Evolutionary conservation across 2,888 invertebrate genomes (phyloP).

Genomic region (Trimorus sp.): DNA sequence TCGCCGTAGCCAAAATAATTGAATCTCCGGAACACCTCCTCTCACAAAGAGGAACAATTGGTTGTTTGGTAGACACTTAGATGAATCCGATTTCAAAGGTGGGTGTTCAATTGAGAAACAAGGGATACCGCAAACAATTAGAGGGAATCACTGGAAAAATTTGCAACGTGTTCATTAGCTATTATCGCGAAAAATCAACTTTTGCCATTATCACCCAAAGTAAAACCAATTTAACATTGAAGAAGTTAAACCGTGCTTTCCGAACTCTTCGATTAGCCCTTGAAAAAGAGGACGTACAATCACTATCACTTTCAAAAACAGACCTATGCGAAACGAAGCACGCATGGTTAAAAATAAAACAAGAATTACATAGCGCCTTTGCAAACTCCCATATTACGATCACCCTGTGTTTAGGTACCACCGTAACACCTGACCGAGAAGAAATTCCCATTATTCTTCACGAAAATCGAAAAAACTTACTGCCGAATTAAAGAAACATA

Average conservation of each 20-base stretch:
- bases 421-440: background rate
- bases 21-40: background rate
- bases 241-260: background rate
- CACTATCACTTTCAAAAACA: background rate
- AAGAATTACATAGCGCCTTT: background rate
- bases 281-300: background rate
- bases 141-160: background rate
- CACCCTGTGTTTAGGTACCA: slow-evolving; percentile 26
- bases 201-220: background rate
- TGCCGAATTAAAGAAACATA: background rate
- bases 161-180: background rate
- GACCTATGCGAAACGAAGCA: background rate
- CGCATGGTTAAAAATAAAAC: background rate
- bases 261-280: background rate
- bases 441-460: background rate
- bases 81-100: background rate
- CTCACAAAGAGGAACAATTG: background rate
- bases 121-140: background rate
- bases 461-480: slow-evolving; percentile 9
- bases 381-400: background rate
- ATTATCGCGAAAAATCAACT: background rate
- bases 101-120: background rate
- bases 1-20: background rate
- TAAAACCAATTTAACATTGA: background rate
- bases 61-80: background rate